These are phyloP conservation scores for Myopa tessellatipennis DNA, from an alignment of 2,888 invertebrate species.

Conservation along the genomic window DNA sequence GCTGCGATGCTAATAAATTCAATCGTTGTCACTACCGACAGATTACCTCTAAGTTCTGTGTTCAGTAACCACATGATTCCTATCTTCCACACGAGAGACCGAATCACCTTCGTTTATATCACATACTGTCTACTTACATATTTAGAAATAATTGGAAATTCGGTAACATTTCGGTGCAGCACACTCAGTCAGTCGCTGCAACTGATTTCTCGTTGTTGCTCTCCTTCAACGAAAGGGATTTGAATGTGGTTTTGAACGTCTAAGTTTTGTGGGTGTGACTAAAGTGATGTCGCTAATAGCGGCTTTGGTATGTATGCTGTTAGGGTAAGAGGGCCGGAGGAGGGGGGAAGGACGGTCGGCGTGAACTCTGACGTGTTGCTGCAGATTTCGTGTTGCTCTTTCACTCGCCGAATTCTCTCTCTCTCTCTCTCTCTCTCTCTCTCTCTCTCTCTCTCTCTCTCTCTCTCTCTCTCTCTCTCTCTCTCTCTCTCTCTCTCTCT, in stretches of 20 bases:
- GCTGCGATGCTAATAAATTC: constrained; percentile 41
- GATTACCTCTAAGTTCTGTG: neutral
- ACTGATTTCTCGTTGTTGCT: neutral
- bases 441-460: neutral
- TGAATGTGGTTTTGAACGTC: constrained; percentile 6
- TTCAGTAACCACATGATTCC: neutral
- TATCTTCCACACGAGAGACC: neutral
- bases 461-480: neutral
- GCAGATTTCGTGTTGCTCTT: neutral
- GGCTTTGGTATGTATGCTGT: neutral
- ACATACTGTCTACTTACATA: neutral
- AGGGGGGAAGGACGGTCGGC: neutral
- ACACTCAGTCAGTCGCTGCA: neutral
- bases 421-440: neutral
- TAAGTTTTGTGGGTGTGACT: neutral
- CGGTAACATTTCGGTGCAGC: neutral
- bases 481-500: neutral
- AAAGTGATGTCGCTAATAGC: neutral
- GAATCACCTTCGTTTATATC: too few species aligned
- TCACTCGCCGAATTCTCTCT: neutral
- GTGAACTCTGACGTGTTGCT: neutral
- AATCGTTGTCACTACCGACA: neutral
- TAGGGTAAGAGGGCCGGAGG: too few species aligned
- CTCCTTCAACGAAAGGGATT: neutral
- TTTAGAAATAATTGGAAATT: neutral